Percentiles rank a stretch among this genome's conserved stretches.
These are phyloP conservation scores for Brachyhypopomus occidentalis DNA, from an alignment of 2,113 vertebrate species.

Conservation along the genomic window DNA sequence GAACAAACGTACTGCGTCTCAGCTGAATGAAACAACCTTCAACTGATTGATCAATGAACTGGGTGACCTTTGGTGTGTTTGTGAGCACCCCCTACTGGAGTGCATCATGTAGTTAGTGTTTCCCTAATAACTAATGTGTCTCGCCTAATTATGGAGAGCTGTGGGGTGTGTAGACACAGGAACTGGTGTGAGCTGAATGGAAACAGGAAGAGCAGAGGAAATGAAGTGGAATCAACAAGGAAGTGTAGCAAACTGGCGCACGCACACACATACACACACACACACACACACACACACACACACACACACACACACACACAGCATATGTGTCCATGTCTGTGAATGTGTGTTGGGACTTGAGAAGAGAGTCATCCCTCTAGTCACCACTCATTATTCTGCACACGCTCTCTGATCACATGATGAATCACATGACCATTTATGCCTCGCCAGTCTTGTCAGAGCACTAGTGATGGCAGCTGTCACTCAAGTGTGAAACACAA, in stretches of 20 bases:
- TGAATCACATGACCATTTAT: slow-evolving; percentile 19
- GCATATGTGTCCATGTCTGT: not conserved
- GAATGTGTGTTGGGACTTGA: not conserved
- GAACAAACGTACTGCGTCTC: not conserved
- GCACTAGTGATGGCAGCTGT: slow-evolving; percentile 25
- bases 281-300: not conserved
- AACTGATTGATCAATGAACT: not conserved
- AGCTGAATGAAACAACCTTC: too few relatives aligned
- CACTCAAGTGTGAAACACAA: slow-evolving; percentile 27
- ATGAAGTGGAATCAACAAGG: not conserved
- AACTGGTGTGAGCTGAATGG: not conserved
- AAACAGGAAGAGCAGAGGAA: not conserved
- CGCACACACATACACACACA: not conserved
- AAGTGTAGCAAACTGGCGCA: not conserved
- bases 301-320: not conserved
- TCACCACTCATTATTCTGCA: not conserved
- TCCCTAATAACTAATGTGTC: too few relatives aligned
- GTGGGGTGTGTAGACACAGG: not conserved
- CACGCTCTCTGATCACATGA: slow-evolving; percentile 12
- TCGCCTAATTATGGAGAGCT: too few relatives aligned
- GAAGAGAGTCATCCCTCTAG: slow-evolving; percentile 1
- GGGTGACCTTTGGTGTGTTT: not conserved
- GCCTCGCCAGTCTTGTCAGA: slow-evolving; percentile 9
- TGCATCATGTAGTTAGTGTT: not conserved
- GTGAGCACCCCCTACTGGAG: not conserved